phyloP scores from a whole-genome alignment of 2,113 vertebrate genomes.

The Gambusia affinis region DNA sequence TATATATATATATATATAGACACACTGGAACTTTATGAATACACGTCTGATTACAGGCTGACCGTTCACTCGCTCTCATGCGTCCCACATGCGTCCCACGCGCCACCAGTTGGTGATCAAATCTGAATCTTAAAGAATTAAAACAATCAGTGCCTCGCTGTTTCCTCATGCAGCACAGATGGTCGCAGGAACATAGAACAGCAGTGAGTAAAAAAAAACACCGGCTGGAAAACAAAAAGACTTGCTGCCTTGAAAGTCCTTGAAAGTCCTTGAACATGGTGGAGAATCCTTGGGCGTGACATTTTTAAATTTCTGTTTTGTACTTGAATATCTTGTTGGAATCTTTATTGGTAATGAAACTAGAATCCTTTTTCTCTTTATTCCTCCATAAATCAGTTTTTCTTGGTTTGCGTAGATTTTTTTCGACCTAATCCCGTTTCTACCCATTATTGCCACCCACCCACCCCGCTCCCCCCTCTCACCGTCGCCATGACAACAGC shows the following conservation, averaged over 20 bases:
- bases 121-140: conserved; percentile 52
- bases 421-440: conserved; percentile 44
- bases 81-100: conserved; percentile 54
- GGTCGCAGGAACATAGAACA: conserved; percentile 61
- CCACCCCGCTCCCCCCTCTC: neutral
- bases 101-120: conserved; percentile 52
- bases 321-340: conserved; percentile 73
- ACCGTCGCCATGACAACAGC: neutral
- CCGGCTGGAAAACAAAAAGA: conserved; percentile 52
- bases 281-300: conserved; percentile 79
- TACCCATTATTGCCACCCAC: conserved; percentile 17
- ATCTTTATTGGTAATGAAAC: conserved; percentile 49
- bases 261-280: conserved; percentile 73
- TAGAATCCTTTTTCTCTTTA: conserved; percentile 48
- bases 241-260: conserved; percentile 77
- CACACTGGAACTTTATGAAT: conserved; percentile 39
- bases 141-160: conserved; percentile 55
- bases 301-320: conserved; percentile 49
- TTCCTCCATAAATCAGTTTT: conserved; percentile 76
- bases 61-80: conserved; percentile 58
- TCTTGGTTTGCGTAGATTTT: conserved; percentile 74
- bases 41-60: conserved; percentile 61
- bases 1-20: conserved; percentile 1
- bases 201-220: conserved; percentile 60
- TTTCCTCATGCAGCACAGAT: conserved; percentile 72